Evolutionary conservation across 2,797 vertebrate species (phyloP), one percentile per base, ranked within the genome.

Genomic region (Mormyrus hasselquistii): DNA sequence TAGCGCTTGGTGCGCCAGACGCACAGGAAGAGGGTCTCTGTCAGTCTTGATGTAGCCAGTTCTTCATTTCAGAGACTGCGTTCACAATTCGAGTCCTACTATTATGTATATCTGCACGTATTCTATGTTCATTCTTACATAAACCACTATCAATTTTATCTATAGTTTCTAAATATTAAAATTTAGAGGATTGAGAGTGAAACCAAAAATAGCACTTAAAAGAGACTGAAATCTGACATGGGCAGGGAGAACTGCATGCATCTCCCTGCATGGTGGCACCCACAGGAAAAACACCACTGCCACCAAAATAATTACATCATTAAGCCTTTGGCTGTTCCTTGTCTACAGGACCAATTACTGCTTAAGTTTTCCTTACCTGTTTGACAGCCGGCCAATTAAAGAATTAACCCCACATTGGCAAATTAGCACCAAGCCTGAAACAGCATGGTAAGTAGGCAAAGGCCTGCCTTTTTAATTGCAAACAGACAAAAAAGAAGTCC

Each of bases 311-410:
- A 89, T 87, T 76, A 62, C 89, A 89, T 22, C 22, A 50, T 91
- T 89, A 84, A 55, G 89, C 59, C 73, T 89, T 90, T 88, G 84
- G 83, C 88, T 76, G 50, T 87, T 62, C 57, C 86, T 59, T 62
- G 57, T 87, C 89, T 90, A 89, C 87, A 86, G 65, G 34, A 85
- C 90, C 90, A 92, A 92, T 91, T 91, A 93, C 88, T 87, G 89
- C 85, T 89, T 91, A 88, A 89, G 90, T 85, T 90, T 88, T 86
- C 90, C 53, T 91, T 91, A 91, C 90, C 76, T 90, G 90, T 92
- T 88, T 88, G 91, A 93, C 91, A 91, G 92, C 91, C 90, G 90
- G 92, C 91, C 89, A 93, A 94, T 94, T 94, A 94, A 90, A 16
- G 83, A 84, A 89, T 91, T 89, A 88, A 91, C 87, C 89, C 89